Conservation (phyloP, 2,113 vertebrate species). For the Macroglossus sobrinus region DNA sequence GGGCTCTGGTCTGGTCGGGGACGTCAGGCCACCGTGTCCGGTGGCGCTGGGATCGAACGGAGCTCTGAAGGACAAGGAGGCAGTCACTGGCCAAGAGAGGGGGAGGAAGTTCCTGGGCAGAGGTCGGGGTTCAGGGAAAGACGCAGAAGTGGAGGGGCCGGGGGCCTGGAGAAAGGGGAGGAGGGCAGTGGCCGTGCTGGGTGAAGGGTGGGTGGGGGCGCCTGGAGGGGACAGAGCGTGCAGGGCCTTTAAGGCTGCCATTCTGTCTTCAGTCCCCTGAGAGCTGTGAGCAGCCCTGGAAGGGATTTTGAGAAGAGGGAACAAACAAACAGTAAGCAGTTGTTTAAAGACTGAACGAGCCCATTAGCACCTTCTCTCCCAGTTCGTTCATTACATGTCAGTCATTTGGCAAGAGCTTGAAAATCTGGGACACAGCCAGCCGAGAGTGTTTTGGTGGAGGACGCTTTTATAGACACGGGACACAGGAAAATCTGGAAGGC, state of each 20-base stretch:
- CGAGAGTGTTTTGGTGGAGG: neutral
- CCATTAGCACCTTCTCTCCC: neutral
- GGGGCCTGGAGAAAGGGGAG: neutral
- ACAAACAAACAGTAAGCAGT: neutral
- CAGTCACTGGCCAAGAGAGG: neutral
- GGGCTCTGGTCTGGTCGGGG: neutral
- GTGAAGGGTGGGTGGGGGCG: too few relatives aligned
- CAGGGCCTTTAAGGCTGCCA: neutral
- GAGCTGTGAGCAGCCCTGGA: neutral
- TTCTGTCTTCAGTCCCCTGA: neutral
- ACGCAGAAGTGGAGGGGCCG: neutral
- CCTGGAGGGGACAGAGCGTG: too few relatives aligned
- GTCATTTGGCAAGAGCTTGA: too few relatives aligned
- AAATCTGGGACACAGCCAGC: neutral
- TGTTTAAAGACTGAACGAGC: neutral
- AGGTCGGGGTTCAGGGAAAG: neutral
- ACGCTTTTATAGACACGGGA: neutral
- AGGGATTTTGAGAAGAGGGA: neutral
- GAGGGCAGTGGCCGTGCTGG: neutral
- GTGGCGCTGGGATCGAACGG: neutral
- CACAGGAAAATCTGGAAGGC: neutral
- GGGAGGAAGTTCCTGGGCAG: neutral
- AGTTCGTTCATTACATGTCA: neutral
- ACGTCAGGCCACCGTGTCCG: neutral
- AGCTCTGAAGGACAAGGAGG: neutral